Conservation (phyloP, 2,888 invertebrate genomes). For the Drosophila aldrichi region DNA sequence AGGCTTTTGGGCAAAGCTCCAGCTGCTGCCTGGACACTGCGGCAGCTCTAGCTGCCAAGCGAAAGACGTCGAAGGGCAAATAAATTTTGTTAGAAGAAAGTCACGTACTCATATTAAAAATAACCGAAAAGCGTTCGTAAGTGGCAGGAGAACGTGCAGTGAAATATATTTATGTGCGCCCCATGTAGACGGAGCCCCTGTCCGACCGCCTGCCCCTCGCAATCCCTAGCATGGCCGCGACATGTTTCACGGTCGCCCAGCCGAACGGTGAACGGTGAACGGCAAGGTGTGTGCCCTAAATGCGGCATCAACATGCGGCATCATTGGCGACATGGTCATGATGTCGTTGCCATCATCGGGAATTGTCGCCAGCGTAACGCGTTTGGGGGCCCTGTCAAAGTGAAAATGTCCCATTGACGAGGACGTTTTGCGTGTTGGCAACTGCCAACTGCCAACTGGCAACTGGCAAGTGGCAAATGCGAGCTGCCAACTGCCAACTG, state of each 20-base stretch:
- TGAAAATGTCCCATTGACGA: constrained; percentile 73
- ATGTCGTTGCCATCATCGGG: constrained; percentile 57
- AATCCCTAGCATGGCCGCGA: constrained; percentile 24
- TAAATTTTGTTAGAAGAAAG: constrained; percentile 60
- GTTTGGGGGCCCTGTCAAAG: constrained; percentile 63
- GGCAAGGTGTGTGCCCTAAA: constrained; percentile 23
- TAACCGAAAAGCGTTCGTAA: constrained; percentile 75
- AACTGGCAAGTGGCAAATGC: not conserved
- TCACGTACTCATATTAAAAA: constrained; percentile 78
- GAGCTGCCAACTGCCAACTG: not conserved
- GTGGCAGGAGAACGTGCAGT: constrained; percentile 76
- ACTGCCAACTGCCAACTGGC: not conserved
- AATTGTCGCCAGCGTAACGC: constrained; percentile 48
- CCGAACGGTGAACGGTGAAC: not conserved
- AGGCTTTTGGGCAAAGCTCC: not conserved
- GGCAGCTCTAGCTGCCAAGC: constrained; percentile 21
- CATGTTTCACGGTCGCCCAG: constrained; percentile 43
- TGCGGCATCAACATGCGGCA: constrained; percentile 17
- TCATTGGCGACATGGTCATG: constrained; percentile 39
- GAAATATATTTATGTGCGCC: constrained; percentile 67
- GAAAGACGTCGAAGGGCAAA: constrained; percentile 27
- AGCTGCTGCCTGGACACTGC: not conserved
- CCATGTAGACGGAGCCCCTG: not conserved
- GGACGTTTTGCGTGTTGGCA: constrained; percentile 56
- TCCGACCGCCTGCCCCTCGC: too few species aligned